Conservation (phyloP, 2,888 invertebrate genomes). For the Diploptera punctata region DNA sequence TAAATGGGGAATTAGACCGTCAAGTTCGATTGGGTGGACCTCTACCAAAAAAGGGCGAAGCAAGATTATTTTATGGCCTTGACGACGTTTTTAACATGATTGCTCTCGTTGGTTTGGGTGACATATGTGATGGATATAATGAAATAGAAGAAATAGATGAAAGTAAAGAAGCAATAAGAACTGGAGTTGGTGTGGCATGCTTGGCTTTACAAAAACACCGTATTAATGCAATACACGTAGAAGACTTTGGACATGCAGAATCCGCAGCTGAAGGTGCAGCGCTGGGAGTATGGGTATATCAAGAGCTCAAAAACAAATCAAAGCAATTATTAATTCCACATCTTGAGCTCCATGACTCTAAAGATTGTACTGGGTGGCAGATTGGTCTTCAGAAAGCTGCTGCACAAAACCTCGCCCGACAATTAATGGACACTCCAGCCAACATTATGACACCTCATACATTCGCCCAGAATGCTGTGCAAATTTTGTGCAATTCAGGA, state of each 20-base stretch:
- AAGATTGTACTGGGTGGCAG: constrained; percentile 73
- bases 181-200: constrained; percentile 69
- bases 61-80: too few relatives aligned
- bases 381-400: constrained; percentile 75
- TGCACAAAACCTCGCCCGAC: constrained; percentile 80
- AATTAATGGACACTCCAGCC: constrained; percentile 80
- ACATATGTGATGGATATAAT: constrained; percentile 51
- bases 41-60: too few relatives aligned
- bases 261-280: constrained; percentile 81
- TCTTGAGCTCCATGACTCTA: constrained; percentile 66
- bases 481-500: constrained; percentile 54
- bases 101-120: too few relatives aligned
- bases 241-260: constrained; percentile 78
- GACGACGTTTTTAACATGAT: too few relatives aligned
- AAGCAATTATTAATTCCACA: constrained; percentile 53
- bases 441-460: constrained; percentile 80
- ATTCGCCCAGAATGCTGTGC: constrained; percentile 64
- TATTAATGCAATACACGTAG: constrained; percentile 68
- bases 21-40: too few relatives aligned
- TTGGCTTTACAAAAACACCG: constrained; percentile 62
- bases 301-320: constrained; percentile 64
- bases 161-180: constrained; percentile 74
- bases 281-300: constrained; percentile 73
- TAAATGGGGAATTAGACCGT: too few relatives aligned
- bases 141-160: constrained; percentile 74